A percentile compares a stretch with the other conserved stretches of the same genome.
These are phyloP conservation scores for Onychomys leucogaster DNA, from an alignment of 2,797 vertebrate species.

Conservation along the genomic window DNA sequence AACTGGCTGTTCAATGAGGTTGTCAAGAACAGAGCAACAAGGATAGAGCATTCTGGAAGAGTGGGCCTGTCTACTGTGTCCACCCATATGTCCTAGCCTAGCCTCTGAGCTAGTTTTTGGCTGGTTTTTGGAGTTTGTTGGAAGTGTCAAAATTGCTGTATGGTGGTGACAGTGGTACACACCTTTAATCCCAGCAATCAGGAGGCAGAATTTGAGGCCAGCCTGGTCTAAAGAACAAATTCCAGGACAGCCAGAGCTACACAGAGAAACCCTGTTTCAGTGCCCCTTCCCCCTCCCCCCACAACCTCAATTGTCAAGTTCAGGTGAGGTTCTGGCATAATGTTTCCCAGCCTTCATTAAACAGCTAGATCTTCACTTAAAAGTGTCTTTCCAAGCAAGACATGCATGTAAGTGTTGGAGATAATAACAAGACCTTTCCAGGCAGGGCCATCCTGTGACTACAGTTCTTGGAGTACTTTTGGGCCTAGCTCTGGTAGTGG, in stretches of 20 bases:
- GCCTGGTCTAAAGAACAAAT: background rate
- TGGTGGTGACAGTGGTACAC: background rate
- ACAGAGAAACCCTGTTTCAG: background rate
- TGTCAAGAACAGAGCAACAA: background rate
- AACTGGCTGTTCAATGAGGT: background rate
- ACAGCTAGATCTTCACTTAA: background rate
- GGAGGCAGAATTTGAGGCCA: background rate
- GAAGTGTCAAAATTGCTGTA: background rate
- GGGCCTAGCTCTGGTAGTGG: background rate
- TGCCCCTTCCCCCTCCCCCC: fast-evolving
- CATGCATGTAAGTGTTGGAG: background rate
- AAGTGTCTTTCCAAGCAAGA: background rate
- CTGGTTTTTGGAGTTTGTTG: background rate
- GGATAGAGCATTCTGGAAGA: background rate
- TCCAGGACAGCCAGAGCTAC: background rate
- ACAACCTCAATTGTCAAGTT: background rate
- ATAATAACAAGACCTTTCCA: background rate
- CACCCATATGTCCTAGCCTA: background rate
- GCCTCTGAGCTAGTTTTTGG: background rate
- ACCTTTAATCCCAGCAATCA: background rate
- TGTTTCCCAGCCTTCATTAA: background rate
- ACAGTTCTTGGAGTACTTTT: background rate
- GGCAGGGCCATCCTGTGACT: background rate
- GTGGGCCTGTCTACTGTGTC: too few relatives aligned
- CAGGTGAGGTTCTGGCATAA: too few relatives aligned